phyloP scores from a whole-genome alignment of 2,888 invertebrate species.

The Xestia c-nigrum region DNA sequence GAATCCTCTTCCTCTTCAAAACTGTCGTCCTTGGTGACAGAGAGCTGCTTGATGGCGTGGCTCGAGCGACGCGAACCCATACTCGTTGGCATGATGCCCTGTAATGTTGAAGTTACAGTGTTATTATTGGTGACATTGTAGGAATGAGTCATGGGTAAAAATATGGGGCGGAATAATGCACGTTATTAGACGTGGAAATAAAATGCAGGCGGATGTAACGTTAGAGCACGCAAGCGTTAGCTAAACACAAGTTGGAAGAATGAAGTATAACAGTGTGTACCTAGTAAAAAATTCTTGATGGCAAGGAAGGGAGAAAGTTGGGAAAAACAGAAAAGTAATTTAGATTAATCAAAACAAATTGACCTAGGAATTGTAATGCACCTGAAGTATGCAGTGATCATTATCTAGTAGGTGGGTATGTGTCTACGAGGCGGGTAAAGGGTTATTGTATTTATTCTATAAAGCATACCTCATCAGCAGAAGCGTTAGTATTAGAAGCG shows the following conservation, averaged over 20 bases:
- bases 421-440: not conserved
- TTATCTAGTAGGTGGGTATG: not conserved
- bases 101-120: conserved; percentile 62
- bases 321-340: not conserved
- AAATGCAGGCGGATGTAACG: not conserved
- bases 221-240: not conserved
- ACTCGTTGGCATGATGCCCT: conserved; percentile 88
- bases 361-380: not conserved
- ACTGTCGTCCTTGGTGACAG: conserved; percentile 88
- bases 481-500: conserved; percentile 76
- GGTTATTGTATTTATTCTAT: not conserved
- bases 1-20: conserved; percentile 90
- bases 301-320: too few relatives aligned
- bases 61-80: conserved; percentile 88
- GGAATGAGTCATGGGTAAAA: conserved; percentile 24
- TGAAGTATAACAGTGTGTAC: not conserved
- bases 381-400: not conserved
- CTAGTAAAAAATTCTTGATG: not conserved
- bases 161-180: conserved; percentile 4
- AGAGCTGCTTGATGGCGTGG: conserved; percentile 88
- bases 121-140: conserved; percentile 14
- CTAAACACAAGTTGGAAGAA: not conserved
- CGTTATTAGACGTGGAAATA: not conserved
- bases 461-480: conserved; percentile 72
- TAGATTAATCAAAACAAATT: not conserved